phyloP scores from a whole-genome alignment of 2,888 invertebrate species.

The Thera britannica region DNA sequence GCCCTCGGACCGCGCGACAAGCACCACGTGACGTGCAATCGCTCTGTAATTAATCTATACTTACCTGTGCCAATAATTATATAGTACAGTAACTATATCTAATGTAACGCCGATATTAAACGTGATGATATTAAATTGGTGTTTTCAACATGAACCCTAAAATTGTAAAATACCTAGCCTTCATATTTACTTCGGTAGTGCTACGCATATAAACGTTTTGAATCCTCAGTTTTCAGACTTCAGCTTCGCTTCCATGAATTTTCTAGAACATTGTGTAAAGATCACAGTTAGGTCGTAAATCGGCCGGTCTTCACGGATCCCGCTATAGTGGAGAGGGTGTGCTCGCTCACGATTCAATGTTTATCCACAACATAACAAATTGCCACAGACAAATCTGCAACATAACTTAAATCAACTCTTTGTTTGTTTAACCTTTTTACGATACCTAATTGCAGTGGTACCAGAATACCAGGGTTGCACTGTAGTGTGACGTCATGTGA shows the following conservation, averaged over 20 bases:
- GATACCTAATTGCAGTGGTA: not conserved
- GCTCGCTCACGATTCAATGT: constrained; percentile 77
- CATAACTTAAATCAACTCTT: constrained; percentile 58
- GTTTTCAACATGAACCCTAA: too few relatives aligned
- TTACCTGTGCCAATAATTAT: too few relatives aligned
- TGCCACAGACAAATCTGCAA: constrained; percentile 68
- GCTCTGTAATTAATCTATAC: too few relatives aligned
- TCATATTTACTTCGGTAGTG: too few relatives aligned
- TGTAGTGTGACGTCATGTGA: too few relatives aligned
- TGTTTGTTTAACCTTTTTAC: constrained; percentile 24
- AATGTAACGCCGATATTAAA: too few relatives aligned
- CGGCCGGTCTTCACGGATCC: constrained; percentile 66
- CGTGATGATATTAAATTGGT: too few relatives aligned
- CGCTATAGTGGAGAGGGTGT: constrained; percentile 73
- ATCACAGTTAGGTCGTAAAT: constrained; percentile 77
- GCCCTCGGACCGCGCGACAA: too few relatives aligned
- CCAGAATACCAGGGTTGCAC: too few relatives aligned
- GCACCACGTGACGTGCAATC: too few relatives aligned
- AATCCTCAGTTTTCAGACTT: constrained; percentile 3
- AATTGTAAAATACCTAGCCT: too few relatives aligned
- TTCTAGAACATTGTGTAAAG: constrained; percentile 50
- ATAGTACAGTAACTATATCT: too few relatives aligned
- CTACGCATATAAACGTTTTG: not conserved
- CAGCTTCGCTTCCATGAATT: constrained; percentile 12
- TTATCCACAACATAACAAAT: constrained; percentile 78